These are phyloP conservation scores for Charina bottae DNA, from an alignment of 2,113 vertebrate genomes.

Conservation along the genomic window DNA sequence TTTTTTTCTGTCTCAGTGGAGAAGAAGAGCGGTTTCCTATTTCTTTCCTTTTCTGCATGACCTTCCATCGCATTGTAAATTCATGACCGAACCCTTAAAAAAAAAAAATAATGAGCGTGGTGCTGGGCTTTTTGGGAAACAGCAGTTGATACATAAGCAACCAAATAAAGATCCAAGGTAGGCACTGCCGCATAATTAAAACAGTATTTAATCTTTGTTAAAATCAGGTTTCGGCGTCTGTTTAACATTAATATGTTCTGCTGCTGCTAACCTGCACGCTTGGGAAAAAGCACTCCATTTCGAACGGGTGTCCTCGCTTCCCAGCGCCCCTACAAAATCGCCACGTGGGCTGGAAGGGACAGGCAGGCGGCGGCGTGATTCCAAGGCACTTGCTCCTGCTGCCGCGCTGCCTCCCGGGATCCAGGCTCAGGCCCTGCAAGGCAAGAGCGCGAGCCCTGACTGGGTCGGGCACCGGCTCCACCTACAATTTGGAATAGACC, in stretches of 20 bases:
- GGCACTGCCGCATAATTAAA: neutral
- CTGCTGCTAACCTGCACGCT: neutral
- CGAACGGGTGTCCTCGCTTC: neutral
- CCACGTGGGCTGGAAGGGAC: rapidly evolving
- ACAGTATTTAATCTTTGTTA: neutral
- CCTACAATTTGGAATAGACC: constrained; percentile 83
- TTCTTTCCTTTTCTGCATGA: neutral
- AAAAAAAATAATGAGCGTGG: neutral
- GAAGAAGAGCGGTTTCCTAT: neutral
- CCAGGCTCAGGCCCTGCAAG: rapidly evolving
- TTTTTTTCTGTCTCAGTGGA: neutral
- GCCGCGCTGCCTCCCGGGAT: too few species aligned
- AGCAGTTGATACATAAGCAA: neutral
- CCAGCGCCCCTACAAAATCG: too few species aligned
- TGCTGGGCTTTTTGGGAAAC: neutral
- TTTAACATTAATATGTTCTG: neutral
- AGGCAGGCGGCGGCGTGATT: rapidly evolving
- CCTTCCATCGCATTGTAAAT: neutral
- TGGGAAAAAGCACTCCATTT: neutral
- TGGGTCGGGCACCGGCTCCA: neutral
- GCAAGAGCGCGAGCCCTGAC: rapidly evolving
- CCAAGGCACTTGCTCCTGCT: neutral
- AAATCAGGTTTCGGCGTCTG: neutral
- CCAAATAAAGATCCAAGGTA: neutral
- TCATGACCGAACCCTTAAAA: neutral